Conservation (phyloP, 2,113 vertebrate species). For the Speoplatyrhinus poulsoni region DNA sequence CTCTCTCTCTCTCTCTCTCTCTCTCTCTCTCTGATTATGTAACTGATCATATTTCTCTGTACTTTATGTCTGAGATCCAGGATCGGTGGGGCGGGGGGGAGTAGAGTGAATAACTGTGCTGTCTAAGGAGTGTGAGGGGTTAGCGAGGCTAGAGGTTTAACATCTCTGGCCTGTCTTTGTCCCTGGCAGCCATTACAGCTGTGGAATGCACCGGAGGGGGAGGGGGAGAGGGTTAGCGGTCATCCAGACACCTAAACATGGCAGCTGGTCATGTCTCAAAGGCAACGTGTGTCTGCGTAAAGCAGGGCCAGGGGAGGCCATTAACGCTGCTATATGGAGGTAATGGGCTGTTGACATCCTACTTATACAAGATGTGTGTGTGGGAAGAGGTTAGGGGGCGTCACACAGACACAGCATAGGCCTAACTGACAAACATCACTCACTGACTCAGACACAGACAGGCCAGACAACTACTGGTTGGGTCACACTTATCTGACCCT, state of each 20-base stretch:
- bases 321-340: too few species aligned
- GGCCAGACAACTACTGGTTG: too few species aligned
- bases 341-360: too few species aligned
- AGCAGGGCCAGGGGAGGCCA: not conserved
- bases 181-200: slow-evolving; percentile 11
- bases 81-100: slow-evolving; percentile 24
- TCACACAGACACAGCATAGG: not conserved
- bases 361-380: not conserved
- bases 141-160: not conserved
- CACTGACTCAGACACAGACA: too few species aligned
- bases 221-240: not conserved
- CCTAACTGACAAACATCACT: not conserved
- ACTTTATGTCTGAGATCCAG: slow-evolving; percentile 45
- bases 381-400: not conserved
- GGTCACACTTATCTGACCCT: too few species aligned
- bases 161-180: slow-evolving; percentile 1
- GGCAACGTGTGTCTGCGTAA: not conserved
- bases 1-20: slow-evolving; percentile 40
- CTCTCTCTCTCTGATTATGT: slow-evolving; percentile 67
- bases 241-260: not conserved
- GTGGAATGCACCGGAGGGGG: slow-evolving; percentile 16
- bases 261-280: not conserved
- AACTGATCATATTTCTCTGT: slow-evolving; percentile 58
- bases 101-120: slow-evolving; percentile 45
- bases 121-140: not conserved